Percentiles rank a stretch among this genome's conserved stretches.
phyloP scores from a whole-genome alignment of 2,888 invertebrate species.

The Argyresthia albistria region DNA sequence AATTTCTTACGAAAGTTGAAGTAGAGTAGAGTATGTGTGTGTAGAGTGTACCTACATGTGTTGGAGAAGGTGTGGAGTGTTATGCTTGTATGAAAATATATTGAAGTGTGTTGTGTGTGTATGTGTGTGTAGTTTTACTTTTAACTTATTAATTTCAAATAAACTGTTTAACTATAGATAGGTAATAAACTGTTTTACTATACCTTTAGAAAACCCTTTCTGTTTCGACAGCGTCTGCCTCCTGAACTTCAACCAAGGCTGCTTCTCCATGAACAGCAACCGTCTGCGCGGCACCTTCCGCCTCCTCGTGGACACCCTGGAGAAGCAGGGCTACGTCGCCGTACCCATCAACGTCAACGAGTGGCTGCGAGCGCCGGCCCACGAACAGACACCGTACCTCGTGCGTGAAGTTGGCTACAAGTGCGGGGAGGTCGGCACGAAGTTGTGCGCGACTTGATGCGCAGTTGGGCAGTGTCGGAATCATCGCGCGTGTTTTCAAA shows the following conservation, averaged over 20 bases:
- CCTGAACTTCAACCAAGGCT: constrained; percentile 59
- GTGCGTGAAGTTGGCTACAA: constrained; percentile 64
- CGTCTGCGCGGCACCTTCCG: constrained; percentile 64
- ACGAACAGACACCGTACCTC: constrained; percentile 76
- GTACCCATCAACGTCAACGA: constrained; percentile 64
- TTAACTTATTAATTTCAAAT: too few species aligned
- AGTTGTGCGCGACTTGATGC: constrained; percentile 34
- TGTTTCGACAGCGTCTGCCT: constrained; percentile 71
- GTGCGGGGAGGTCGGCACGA: constrained; percentile 63
- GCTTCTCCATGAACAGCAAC: constrained; percentile 74
- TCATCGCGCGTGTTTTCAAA: background rate
- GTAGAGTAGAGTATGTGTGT: too few species aligned
- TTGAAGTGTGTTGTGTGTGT: too few species aligned
- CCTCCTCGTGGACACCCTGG: constrained; percentile 68
- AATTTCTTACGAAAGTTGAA: too few species aligned
- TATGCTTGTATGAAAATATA: too few species aligned
- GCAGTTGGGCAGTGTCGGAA: background rate
- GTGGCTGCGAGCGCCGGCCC: constrained; percentile 67
- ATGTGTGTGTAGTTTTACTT: too few species aligned
- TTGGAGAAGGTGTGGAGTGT: too few species aligned
- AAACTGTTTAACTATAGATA: too few species aligned
- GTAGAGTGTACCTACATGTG: too few species aligned
- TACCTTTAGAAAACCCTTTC: constrained; percentile 7
- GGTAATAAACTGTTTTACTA: too few species aligned
- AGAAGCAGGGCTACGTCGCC: constrained; percentile 67